Percentiles rank a stretch among this genome's conserved stretches.
phyloP scores from a whole-genome alignment of 92 coral and sea anemone genomes.

The Umimayanthus kanabou region DNA sequence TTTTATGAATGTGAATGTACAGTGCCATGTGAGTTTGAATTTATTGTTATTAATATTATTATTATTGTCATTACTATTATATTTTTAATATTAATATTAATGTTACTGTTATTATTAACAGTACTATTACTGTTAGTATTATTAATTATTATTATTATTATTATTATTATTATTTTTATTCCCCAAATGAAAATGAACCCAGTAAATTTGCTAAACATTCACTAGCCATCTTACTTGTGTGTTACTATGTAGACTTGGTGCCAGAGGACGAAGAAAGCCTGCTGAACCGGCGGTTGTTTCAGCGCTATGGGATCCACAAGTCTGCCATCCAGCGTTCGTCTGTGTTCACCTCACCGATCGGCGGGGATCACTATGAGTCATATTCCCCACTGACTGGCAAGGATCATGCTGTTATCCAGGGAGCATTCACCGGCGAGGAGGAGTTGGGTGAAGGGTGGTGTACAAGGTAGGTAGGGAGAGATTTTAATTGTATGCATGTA shows the following conservation, averaged over 20 bases:
- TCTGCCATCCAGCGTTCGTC: constrained; percentile 70
- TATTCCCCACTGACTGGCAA: constrained; percentile 79
- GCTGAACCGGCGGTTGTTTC: constrained; percentile 57
- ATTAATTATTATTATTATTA: too few relatives aligned
- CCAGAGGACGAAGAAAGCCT: constrained; percentile 45
- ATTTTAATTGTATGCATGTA: too few relatives aligned
- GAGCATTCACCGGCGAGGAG: constrained; percentile 47
- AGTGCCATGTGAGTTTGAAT: too few relatives aligned
- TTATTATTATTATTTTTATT: too few relatives aligned
- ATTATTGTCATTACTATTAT: too few relatives aligned
- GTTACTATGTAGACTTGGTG: neutral
- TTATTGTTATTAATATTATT: too few relatives aligned
- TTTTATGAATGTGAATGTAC: too few relatives aligned
- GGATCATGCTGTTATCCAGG: constrained; percentile 54
- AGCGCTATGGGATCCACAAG: constrained; percentile 77
- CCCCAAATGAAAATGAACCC: too few relatives aligned
- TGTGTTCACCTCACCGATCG: constrained; percentile 80
- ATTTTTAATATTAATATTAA: too few relatives aligned
- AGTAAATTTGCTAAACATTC: neutral
- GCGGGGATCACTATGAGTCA: constrained; percentile 80
- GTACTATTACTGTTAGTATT: too few relatives aligned
- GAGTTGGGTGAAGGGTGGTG: constrained; percentile 53
- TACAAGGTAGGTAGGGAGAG: constrained; percentile 58
- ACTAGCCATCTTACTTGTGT: neutral
- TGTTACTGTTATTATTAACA: too few relatives aligned